These are phyloP conservation scores for Perithous albicinctus DNA, from an alignment of 2,888 invertebrate species.

Conservation along the genomic window DNA sequence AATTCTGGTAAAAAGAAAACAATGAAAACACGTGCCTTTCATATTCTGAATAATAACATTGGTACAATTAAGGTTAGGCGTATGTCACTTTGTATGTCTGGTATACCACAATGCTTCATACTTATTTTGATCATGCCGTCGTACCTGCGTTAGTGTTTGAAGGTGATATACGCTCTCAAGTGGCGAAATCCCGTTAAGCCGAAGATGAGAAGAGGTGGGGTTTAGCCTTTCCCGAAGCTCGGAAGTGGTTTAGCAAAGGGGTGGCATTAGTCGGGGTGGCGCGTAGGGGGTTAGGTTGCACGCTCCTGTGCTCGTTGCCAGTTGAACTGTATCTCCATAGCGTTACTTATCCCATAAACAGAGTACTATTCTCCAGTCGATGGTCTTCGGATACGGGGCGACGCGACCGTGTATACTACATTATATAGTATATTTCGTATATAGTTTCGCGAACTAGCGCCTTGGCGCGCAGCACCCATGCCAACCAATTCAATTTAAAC, in stretches of 20 bases:
- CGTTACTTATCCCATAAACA: conserved; percentile 83
- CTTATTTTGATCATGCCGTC: not conserved
- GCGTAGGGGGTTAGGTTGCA: conserved; percentile 64
- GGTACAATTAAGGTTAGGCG: not conserved
- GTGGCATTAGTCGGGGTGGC: conserved; percentile 58
- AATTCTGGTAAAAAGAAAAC: not conserved
- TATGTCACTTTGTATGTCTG: not conserved
- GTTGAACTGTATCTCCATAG: conserved; percentile 82
- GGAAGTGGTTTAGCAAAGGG: conserved; percentile 31
- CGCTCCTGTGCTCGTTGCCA: conserved; percentile 78
- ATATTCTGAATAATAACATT: not conserved
- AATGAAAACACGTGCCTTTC: not conserved
- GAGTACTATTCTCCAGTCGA: conserved; percentile 82
- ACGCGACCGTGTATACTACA: conserved; percentile 50
- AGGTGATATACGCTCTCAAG: conserved; percentile 22
- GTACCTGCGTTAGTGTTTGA: not conserved
- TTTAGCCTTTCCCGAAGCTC: conserved; percentile 24
- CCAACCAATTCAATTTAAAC: conserved; percentile 84
- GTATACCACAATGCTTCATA: not conserved
- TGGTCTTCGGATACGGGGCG: conserved; percentile 82
- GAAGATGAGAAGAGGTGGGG: conserved; percentile 64
- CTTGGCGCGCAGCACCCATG: conserved; percentile 77
- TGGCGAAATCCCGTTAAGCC: conserved; percentile 40
- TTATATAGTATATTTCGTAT: conserved; percentile 64
- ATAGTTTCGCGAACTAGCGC: conserved; percentile 81